phyloP scores from a whole-genome alignment of 2,888 invertebrate species.

The Laothoe populi region DNA sequence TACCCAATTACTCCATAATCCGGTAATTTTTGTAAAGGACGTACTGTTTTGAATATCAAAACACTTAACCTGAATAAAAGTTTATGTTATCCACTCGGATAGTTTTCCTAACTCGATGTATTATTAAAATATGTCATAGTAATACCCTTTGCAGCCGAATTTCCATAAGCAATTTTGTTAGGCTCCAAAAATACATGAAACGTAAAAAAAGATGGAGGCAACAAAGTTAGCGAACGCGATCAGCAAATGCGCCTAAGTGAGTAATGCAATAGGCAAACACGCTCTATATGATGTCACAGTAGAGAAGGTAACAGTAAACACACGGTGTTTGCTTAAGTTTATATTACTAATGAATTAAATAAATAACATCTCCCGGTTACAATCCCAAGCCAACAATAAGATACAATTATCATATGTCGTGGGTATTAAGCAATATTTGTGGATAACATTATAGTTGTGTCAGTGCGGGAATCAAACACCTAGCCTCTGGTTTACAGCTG shows the following conservation, averaged over 20 bases:
- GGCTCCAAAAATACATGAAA: conserved; percentile 25
- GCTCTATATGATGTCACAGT: conserved; percentile 27
- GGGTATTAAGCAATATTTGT: too few relatives aligned
- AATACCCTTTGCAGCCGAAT: conserved; percentile 11
- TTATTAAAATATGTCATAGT: conserved; percentile 13
- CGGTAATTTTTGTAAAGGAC: neutral
- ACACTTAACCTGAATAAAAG: conserved; percentile 2
- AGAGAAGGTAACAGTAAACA: conserved; percentile 28
- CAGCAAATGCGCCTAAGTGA: conserved; percentile 45
- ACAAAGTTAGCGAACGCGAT: conserved; percentile 43
- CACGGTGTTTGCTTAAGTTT: neutral
- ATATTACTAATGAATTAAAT: too few relatives aligned
- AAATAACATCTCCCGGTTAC: too few relatives aligned
- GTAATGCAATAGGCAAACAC: conserved; percentile 35
- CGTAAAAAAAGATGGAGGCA: conserved; percentile 38
- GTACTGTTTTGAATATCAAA: neutral
- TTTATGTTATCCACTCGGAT: neutral
- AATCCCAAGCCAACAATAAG: too few relatives aligned
- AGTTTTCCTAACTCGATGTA: neutral
- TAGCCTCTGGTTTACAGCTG: too few relatives aligned
- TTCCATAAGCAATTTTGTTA: conserved; percentile 18
- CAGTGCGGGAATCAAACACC: too few relatives aligned
- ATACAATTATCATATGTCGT: too few relatives aligned
- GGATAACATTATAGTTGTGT: too few relatives aligned
- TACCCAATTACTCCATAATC: neutral